Evolutionary conservation across 2,113 vertebrate genomes (phyloP), one percentile per base, ranked within the genome.

Genomic region (Podarcis muralis): DNA sequence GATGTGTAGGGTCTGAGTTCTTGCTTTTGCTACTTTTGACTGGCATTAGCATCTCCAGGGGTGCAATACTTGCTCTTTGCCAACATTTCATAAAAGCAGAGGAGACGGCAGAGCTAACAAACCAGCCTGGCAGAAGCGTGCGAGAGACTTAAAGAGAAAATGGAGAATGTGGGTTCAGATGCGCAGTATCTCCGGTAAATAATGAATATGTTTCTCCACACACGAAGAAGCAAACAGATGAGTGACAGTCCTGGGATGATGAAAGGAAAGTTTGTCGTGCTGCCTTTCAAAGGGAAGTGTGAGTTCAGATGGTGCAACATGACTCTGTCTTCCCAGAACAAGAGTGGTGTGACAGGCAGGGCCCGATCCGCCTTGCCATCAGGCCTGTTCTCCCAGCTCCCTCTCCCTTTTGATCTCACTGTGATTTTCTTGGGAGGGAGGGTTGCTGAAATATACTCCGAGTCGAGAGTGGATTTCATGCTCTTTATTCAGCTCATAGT

Each of bases 151-250:
- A 53, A 53, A 53, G 53, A 84, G 5, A 80, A 85, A 15, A 1
- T 90, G 84, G 0, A 0, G 92, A 87, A 37, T 25, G 6, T 30
- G n/a, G 88, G 93, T 89, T 78, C 40, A 85, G 85, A 32, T 81
- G 68, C 27, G 83, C 2, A 91, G 90, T 80, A 4, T 71, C 1
- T 76, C 2, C 77, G 84, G 13, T 86, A 89, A 91, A 92, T 90
- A 90, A 88, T 69, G 7, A 77, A 92, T 90, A 84, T 2, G 30
- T 91, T 90, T 94, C 87, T 71, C n/a, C 88, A 59, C 71, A 87
- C 0, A 0, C 2, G 25, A 90, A 71, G 84, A 83, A 94, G 53
- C 9, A 90, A 92, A 87, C n/a, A 89, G 78, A 85, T 94, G 78
- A 83, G 65, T 92, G 92, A 62, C 59, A 20, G 16, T 71, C 0